Base-by-base conservation (phyloP, 2,113 vertebrate genomes). In the Varanus salvator region DNA sequence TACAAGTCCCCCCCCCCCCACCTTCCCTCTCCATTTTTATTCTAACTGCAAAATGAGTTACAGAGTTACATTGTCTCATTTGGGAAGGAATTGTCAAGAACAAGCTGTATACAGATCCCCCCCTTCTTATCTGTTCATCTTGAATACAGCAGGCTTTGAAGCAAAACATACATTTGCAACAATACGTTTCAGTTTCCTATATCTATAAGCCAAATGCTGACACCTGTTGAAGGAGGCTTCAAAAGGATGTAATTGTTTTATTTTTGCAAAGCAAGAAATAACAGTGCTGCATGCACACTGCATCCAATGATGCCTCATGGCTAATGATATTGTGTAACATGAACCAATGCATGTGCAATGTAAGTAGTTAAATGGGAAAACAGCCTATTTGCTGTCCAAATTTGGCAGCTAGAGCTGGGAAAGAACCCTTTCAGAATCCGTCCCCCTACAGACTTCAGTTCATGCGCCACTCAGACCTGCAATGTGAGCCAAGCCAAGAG, bases 101-200 rank as follows among this genome's bases (percentile, higher is more conserved):
- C 25, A 69, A 15, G 9, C 64, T n/a, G 68, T 23, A n/a, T 66
- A 80, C 44, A 8, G 8, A 57, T 23, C 31, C 57, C 38, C 82
- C 82, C 27, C 50, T 12, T 44, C 68, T 50, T 52, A 87, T 50
- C 86, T 87, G 34, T 68, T 87, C 64, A 44, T 74, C 80, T 88
- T 82, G 34, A 52, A 38, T 72, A 60, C 21, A 74, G 54, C 8
- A 82, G 38, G 52, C 68, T 82, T 72, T 88, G 87, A 88, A 82
- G 78, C 25, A 38, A 54, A 88, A 82, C 23, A 82, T 72, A 88
- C 74, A 34, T 82, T 82, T 60, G 50, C 50, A 27, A 50, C 5
- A 68, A 19, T n/a, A 78, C 31, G 17, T 68, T 87, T 66, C 60
- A 68, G 38, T 44, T 88, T 88, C 31, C 66, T 81, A 23, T 64